Base-by-base conservation (phyloP, 2,113 vertebrate genomes). In the Psettodes erumei region DNA sequence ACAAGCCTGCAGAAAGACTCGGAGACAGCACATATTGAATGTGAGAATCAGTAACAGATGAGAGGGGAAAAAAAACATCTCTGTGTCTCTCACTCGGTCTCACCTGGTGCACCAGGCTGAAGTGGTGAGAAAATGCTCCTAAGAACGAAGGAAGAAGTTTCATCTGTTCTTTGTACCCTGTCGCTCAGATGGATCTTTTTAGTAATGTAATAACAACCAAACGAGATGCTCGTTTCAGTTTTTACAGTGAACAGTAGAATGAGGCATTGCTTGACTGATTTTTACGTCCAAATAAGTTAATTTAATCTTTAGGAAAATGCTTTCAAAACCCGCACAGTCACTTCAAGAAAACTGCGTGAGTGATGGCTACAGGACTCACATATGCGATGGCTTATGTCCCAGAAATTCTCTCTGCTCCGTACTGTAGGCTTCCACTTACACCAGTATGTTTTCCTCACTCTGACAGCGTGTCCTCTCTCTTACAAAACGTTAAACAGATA, bases 11-110 rank as follows among this genome's bases (percentile, higher is more conserved):
- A 60, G 79, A 83, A 75, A 88, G 18, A 79, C 35, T 60, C n/a
- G 47, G 65, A 56, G 55, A 62, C 30, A 25, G 69, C 64, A 85
- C 38, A 71, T 70, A 0, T n/a, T 16, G 6, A 66, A 55, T 2
- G 74, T 81, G 81, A 66, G 58, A 86, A 91, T 87, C 19, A 84
- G 75, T 9, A 90, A 75, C 91, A 91, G 88, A 91, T 91, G 88
- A 87, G 60, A 62, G n/a, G n/a, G n/a, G 27, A 37, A 51, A 19
- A 28, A 69, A 43, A 2, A 25, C 56, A 43, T 30, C n/a, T 48
- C 40, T 6, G 33, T 21, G 21, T 73, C 55, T 66, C 37, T 71
- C 3, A 11, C 62, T 75, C 42, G 8, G 33, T 25, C 62, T 87
- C 85, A 90, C 83, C 84, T 83, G 72, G 30, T 33, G 60, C 53